Base-by-base conservation (phyloP, 2,888 invertebrate species). In the Acanthosepion pharaonis region DNA sequence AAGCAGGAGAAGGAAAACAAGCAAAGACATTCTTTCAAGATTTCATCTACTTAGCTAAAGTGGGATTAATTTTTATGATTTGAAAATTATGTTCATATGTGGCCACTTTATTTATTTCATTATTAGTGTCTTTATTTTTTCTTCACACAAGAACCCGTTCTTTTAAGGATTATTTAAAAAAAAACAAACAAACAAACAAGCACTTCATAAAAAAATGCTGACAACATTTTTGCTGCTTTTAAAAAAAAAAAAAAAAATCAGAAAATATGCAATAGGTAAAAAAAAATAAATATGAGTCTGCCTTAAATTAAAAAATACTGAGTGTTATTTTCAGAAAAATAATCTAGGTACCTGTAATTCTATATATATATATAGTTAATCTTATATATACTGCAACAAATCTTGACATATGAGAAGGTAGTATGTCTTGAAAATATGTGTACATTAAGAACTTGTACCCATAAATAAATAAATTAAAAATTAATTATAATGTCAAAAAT, bases 301-400 rank as follows among this genome's bases (percentile, higher is more conserved):
- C 15, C 51, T 55, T 55, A 55, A 59, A 59, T 23, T 6, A 59
- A 59, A 59, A 5, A 59, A 59, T 20, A 59, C 59, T 20, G 20
- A 4, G 25, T 20, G 23, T 59, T 59, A 59, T 59, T 59, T 59
- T 59, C 23, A 23, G 59, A 23, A 59, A 59, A 59, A 5, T 59
- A 23, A 59, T 59, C 59, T 59, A 23, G 23, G 59, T 92, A 28
- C 18, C 9, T 92, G 49, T 48, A 92, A 6, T 18, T 91, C 23
- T 91, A 48, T 91, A 91, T 91, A 91, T 91, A 91, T 91, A 91
- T 91, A 91, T 91, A n/a, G 33, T 9, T 91, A 91, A 18, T 23
- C 33, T 1, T n/a, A n/a, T 18, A n/a, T 91, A n/a, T 91, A 91
- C 25, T 3, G 33, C 5, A 91, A 6, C 18, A 33, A n/a, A 51